Conservation (phyloP, 2,797 vertebrate genomes). For the Clarias fuscus region DNA sequence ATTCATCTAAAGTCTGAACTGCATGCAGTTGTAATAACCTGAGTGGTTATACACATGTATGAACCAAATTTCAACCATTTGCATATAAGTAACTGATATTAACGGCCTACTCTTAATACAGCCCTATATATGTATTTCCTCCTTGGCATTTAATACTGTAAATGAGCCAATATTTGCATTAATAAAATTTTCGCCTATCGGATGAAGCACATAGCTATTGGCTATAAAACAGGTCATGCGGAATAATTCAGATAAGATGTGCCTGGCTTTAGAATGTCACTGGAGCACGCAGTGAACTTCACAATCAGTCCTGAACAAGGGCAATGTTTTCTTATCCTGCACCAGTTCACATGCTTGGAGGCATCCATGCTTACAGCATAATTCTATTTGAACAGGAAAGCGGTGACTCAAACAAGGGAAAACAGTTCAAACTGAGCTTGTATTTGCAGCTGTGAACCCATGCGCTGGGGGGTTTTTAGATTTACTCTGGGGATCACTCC, state of each 20-base stretch:
- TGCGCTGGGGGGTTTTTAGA: slow-evolving; percentile 6
- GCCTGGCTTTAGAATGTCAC: slow-evolving; percentile 23
- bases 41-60: neutral
- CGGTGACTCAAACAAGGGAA: slow-evolving; percentile 18
- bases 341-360: slow-evolving; percentile 36
- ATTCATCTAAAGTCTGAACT: neutral
- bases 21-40: neutral
- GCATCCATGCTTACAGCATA: neutral
- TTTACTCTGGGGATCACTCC: slow-evolving; percentile 23
- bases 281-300: slow-evolving; percentile 29
- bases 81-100: neutral
- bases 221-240: slow-evolving; percentile 9
- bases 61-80: neutral
- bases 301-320: slow-evolving; percentile 19
- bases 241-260: slow-evolving; percentile 32
- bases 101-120: neutral
- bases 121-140: neutral
- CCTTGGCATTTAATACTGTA: neutral
- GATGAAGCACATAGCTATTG: neutral
- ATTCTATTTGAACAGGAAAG: slow-evolving; percentile 43
- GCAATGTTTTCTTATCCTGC: slow-evolving; percentile 30
- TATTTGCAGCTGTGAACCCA: slow-evolving; percentile 19
- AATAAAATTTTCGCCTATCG: slow-evolving; percentile 24
- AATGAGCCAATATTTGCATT: slow-evolving; percentile 18
- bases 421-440: neutral